Evolutionary conservation across 2,797 vertebrate species (phyloP), one percentile per base, ranked within the genome.

Genomic region (Steatocranus sp.): DNA sequence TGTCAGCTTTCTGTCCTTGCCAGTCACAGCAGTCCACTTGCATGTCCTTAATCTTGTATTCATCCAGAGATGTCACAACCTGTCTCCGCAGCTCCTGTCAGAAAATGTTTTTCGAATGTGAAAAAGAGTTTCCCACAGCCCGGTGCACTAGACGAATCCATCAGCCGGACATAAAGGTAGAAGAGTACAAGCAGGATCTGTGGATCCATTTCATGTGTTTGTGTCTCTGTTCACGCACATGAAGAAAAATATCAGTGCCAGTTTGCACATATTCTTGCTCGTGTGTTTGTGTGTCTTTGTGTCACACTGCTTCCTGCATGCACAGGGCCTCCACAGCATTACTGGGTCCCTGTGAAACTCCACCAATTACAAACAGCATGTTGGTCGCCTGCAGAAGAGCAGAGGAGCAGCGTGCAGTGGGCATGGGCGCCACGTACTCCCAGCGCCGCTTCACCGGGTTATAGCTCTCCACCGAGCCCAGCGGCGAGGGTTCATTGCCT

Each of bases 271-370:
- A 18, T 41, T 85, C 74, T 83, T 34, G 30, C 14, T 14, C 7
- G n/a, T 46, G 11, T 54, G 48, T 48, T 12, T 4, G 6, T 41
- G 43, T 58, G 41, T 70, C 49, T n/a, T 2, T 48, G 56, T 76
- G 76, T 99, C 97, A 99, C 91, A 97, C 95, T 2, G 93, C 96
- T 83, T 99, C 98, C 8, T 94, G 95, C 79, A 98, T 91, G 92
- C 97, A 97, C 74, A 99, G 96, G 11, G 97, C 97, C 92, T 99
- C 99, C 17, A 99, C 97, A 0, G 97, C 97, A 0, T 96, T 94
- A 82, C 98, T 99, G 92, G 99, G 99, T 79, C 97, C 98, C 92
- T 99, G 98, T n/a, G 97, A 96, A 43, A 99, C 98, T 18, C 98
- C 98, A 0, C 98, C 98, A 0, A 99, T 97, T 82, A 98, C 86